These are phyloP conservation scores for Eucidaris tribuloides DNA, from an alignment of 35 echinoderm and acorn worm genomes.

Conservation along the genomic window DNA sequence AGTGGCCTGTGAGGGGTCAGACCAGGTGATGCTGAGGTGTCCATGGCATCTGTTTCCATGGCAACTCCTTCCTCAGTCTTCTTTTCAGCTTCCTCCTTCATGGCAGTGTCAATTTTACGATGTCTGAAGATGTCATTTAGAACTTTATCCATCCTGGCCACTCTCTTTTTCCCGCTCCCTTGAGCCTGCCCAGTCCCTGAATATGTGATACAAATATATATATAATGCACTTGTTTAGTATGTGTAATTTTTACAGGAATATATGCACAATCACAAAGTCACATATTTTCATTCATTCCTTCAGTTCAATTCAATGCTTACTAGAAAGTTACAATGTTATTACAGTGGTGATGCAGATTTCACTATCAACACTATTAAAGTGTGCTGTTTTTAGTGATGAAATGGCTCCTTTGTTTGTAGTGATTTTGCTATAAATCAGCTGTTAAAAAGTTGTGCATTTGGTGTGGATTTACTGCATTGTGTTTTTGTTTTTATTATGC, in stretches of 20 bases:
- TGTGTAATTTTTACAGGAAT: background rate
- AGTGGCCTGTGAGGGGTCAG: slow-evolving; percentile 55
- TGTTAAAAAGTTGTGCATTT: too few species aligned
- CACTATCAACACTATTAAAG: too few species aligned
- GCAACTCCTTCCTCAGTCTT: slow-evolving; percentile 58
- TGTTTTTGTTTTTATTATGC: too few species aligned
- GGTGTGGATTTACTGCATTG: too few species aligned
- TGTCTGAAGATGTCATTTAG: slow-evolving; percentile 77
- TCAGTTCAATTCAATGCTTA: too few species aligned
- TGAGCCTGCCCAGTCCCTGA: slow-evolving; percentile 48
- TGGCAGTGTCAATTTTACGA: slow-evolving; percentile 57
- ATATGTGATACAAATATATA: background rate
- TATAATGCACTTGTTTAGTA: background rate
- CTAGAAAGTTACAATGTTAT: too few species aligned
- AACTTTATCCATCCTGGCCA: slow-evolving; percentile 91
- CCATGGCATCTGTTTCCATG: slow-evolving; percentile 44
- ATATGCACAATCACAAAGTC: too few species aligned
- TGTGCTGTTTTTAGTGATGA: too few species aligned
- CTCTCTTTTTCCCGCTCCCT: slow-evolving; percentile 87
- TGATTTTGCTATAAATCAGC: too few species aligned
- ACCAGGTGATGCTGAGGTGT: slow-evolving; percentile 12
- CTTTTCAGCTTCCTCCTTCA: slow-evolving; percentile 3
- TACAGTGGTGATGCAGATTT: too few species aligned
- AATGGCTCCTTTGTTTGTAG: too few species aligned
- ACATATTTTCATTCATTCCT: too few species aligned